These are phyloP conservation scores for Cyclargus thomasi DNA, from an alignment of 1,140 invertebrate species.

Conservation along the genomic window DNA sequence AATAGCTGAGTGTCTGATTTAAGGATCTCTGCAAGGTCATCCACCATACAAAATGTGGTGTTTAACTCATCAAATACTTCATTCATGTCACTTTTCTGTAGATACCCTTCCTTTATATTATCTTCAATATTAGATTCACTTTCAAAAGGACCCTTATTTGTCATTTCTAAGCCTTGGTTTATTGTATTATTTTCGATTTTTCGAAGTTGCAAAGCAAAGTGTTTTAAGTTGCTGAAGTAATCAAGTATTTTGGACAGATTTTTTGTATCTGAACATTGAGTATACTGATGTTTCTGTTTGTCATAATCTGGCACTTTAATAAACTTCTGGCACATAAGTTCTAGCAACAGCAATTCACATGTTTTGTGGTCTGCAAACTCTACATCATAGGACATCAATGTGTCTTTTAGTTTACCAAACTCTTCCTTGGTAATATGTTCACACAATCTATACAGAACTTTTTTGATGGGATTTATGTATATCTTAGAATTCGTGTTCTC, in stretches of 20 bases:
- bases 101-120: conserved; percentile 9
- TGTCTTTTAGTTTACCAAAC: conserved; percentile 48
- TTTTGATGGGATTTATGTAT: conserved; percentile 58
- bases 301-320: conserved; percentile 41
- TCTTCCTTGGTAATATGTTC: conserved; percentile 48
- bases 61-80: conserved; percentile 38
- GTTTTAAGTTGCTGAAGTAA: conserved; percentile 38
- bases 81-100: conserved; percentile 33
- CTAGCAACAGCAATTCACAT: conserved; percentile 56
- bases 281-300: conserved; percentile 28
- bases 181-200: conserved; percentile 41
- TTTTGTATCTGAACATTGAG: conserved; percentile 36
- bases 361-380: conserved; percentile 47
- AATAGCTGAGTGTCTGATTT: conserved; percentile 46
- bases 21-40: conserved; percentile 35
- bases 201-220: conserved; percentile 38
- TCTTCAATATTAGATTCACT: background rate
- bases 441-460: conserved; percentile 53
- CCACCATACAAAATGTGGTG: conserved; percentile 32
- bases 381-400: conserved; percentile 45
- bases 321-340: conserved; percentile 57
- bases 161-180: conserved; percentile 19
- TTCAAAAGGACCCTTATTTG: background rate
- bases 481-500: conserved; percentile 37
- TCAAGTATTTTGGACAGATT: conserved; percentile 49